Evolutionary conservation across 37 sponge, comb jelly and placozoan genomes (phyloP), one percentile per base, ranked within the genome.

Genomic region (Lycopodina hypogea): DNA sequence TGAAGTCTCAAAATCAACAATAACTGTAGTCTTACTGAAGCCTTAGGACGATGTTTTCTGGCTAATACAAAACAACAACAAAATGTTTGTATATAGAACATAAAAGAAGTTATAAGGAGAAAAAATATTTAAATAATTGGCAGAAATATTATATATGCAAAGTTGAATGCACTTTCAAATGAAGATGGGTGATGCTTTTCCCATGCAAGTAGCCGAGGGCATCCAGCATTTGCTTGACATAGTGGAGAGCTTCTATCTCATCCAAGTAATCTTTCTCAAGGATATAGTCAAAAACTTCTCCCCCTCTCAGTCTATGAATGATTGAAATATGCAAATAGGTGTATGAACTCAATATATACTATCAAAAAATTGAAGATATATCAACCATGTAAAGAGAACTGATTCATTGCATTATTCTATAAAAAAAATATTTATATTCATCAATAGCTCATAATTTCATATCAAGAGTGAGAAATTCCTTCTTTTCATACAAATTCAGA

Each of bases 231-330:
- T 95, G 89, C 59, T 68, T 85, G 40, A 87, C 56, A 69, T 87
- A 95, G 59, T 28, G 23, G 11, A 53, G 36, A 0, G 93, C 93
- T 33, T 91, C 90, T 18, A 1, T 58, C 71, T 95, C 95, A 2
- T 74, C 39, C 40, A 95, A 42, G 53, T 69, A 87, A 17, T 95
- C 95, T 78, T 92, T 91, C 56, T 87, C 65, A 0, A 81, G 78
- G 26, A 92, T 68, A 57, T 86, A 89, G 71, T 91, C 95, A 79
- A 95, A 95, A 70, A 95, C 70, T 56, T 95, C 95, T 33, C 95
- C 92, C 32, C 95, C 95, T 29, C 66, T 53, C 29, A 90, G 40
- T 51, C 95, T 94, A 30, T 1, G 2, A 2, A 34, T 4, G 30
- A 65, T 45, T n/a, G n/a, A n/a, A n/a, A n/a, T n/a, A n/a, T n/a